These are phyloP conservation scores for Tiphia femorata DNA, from an alignment of 2,888 invertebrate species.

Conservation along the genomic window DNA sequence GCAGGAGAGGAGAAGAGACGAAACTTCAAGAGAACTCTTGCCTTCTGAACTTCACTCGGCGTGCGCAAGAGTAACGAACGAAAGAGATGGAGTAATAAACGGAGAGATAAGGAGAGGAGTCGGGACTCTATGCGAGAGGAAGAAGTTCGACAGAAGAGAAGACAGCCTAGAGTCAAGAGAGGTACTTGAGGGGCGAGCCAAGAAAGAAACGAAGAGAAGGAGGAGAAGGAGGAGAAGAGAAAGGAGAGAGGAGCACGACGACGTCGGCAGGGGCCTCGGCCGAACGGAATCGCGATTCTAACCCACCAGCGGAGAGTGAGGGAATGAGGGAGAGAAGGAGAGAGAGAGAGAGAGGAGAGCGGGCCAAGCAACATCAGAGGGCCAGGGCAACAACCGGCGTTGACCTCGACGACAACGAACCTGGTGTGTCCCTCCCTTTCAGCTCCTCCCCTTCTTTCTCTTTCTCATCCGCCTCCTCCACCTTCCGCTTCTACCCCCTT, in stretches of 20 bases:
- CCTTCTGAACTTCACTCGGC: no score
- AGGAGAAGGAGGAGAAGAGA: not conserved
- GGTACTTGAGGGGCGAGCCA: not conserved
- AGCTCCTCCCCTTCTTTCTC: conserved; percentile 6
- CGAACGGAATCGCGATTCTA: not conserved
- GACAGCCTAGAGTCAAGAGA: not conserved
- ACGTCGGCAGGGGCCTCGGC: not conserved
- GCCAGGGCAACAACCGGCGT: conserved; percentile 61
- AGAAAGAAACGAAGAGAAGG: not conserved
- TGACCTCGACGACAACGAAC: conserved; percentile 51
- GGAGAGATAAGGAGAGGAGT: no score
- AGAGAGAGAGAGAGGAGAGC: conserved; percentile 17
- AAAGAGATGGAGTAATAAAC: no score
- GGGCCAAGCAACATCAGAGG: conserved; percentile 37
- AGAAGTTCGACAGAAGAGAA: no score
- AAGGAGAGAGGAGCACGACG: not conserved
- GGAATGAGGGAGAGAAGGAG: not conserved
- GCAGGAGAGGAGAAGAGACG: no score
- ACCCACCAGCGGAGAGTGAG: not conserved
- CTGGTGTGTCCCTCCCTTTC: not conserved
- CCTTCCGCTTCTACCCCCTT: not conserved
- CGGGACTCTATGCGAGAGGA: no score
- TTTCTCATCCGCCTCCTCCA: not conserved
- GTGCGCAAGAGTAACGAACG: no score
- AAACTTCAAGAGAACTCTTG: no score